Evolutionary conservation across 2,113 vertebrate species (phyloP), one percentile per base, ranked within the genome.

Genomic region (Python bivittatus): DNA sequence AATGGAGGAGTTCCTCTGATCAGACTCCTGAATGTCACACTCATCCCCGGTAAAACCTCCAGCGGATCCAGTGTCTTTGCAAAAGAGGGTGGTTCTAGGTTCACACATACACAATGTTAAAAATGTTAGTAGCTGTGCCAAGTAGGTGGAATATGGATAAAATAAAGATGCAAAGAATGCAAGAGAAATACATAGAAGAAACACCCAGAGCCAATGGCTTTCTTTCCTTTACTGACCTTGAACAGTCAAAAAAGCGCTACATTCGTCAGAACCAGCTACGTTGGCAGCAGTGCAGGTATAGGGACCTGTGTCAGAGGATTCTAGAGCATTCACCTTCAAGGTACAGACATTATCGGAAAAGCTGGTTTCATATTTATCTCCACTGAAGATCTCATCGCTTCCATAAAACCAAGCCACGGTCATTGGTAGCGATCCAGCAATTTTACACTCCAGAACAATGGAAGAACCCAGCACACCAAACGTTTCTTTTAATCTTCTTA

Each of bases 1-100:
- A 99, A 98, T 15, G 99, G 99, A n/a, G 97, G 96, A n/a, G 98
- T 99, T 96, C 99, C 99, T 96, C 98, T 98, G 89, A 99, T 98
- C 91, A 98, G 97, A 93, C 98, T 98, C 52, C 97, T 98, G 97
- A 99, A 99, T 0, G 96, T 98, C 86, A 99, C 98, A 61, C 95
- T 98, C 29, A 97, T 97, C 93, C 98, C 98, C 0, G 99, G 99
- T 94, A 99, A 98, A 64, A 98, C 98, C 96, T 99, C 99, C 95
- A 98, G 93, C 3, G 98, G 98, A 96, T 99, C 99, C 2, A 98
- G 99, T n/a, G 96, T 98, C 95, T 98, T 98, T 97, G 98, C 98
- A 95, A 99, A 99, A 93, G 98, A 99, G 25, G 99, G 99, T 64
- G 99, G 99, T 97, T 99, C 99, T 99, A 97, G 92, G 54, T 64